A percentile compares a stretch with the other conserved stretches of the same genome.
Conservation (phyloP, 2,888 invertebrate genomes). For the Ennomos quercinarius region DNA sequence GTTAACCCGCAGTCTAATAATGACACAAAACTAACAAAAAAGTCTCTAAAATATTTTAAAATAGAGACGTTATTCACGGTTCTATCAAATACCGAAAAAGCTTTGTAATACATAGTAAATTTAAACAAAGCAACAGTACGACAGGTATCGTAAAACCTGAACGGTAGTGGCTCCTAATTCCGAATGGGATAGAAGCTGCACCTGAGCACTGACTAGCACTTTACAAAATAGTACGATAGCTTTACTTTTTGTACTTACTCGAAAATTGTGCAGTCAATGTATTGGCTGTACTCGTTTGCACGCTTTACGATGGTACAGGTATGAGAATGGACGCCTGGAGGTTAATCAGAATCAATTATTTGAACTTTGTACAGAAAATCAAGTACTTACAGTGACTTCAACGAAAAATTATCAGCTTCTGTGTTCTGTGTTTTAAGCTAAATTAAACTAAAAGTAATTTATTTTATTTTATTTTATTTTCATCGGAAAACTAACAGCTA, state of each 20-base stretch:
- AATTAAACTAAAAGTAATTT: no score
- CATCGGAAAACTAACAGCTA: no score
- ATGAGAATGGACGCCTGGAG: background rate
- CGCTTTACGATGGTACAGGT: background rate
- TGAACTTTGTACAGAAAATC: no score
- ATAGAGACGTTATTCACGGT: no score
- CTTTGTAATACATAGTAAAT: constrained; percentile 37
- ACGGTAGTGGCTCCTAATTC: constrained; percentile 77
- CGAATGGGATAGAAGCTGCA: constrained; percentile 69
- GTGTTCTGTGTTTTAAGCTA: no score
- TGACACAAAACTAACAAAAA: no score
- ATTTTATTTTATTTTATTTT: no score
- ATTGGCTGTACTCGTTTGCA: background rate
- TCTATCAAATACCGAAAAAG: constrained; percentile 20
- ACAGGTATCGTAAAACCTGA: constrained; percentile 60
- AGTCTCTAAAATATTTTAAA: no score
- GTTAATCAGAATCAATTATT: background rate
- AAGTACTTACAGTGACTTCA: no score
- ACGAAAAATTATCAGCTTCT: no score
- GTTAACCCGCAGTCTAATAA: no score
- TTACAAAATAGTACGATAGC: constrained; percentile 32
- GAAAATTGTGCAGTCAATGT: constrained; percentile 16
- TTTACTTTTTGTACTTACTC: constrained; percentile 15
- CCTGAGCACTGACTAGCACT: constrained; percentile 62
- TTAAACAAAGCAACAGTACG: constrained; percentile 37